Evolutionary conservation across 2,113 vertebrate genomes (phyloP).

Genomic region (Noturus placidus): DNA sequence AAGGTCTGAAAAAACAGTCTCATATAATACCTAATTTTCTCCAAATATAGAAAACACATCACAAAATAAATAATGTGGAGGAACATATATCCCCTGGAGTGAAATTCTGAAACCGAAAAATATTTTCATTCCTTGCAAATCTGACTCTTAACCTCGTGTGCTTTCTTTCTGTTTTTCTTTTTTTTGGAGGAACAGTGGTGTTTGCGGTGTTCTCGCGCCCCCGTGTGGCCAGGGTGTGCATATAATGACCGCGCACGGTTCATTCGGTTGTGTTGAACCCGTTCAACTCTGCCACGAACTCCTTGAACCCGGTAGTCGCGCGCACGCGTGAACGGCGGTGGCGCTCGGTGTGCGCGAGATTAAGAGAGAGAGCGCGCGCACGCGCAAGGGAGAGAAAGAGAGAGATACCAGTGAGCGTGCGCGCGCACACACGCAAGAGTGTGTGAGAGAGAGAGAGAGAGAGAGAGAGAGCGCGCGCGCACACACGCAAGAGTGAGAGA

Average conservation of each 20-base stretch:
- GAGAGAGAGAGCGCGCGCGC: background rate
- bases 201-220: constrained; percentile 14
- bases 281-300: constrained; percentile 51
- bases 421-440: too few species aligned
- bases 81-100: too few species aligned
- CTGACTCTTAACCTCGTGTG: background rate
- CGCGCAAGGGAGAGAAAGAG: accelerated
- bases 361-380: background rate
- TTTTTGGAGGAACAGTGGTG: background rate
- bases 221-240: constrained; percentile 13
- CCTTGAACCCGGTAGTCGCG: constrained; percentile 47
- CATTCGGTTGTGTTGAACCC: constrained; percentile 42
- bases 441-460: background rate
- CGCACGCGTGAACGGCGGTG: background rate
- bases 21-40: background rate
- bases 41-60: background rate
- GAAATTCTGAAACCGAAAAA: background rate
- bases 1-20: background rate
- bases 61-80: background rate
- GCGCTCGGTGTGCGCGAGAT: background rate
- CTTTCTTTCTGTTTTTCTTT: background rate
- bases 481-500: background rate
- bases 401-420: too few species aligned
- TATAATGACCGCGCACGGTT: background rate
- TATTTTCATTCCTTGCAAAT: background rate